Evolutionary conservation across 1,140 invertebrate genomes (phyloP), one percentile per base, ranked within the genome.

Genomic region (Helicoverpa armigera): DNA sequence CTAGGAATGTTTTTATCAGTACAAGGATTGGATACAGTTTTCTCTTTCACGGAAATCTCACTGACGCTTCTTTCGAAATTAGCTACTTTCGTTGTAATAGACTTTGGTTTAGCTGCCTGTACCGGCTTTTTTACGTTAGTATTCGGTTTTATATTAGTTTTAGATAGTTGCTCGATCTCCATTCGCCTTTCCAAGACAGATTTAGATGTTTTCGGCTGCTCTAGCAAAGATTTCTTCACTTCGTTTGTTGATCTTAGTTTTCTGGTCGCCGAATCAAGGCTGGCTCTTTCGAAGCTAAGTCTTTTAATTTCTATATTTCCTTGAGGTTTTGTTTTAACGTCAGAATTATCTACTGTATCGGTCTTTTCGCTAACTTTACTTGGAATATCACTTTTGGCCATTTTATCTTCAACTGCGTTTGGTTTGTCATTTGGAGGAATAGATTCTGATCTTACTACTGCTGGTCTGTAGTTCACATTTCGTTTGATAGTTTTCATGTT

Each of bases 181-280:
- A 95, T 92, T 81, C 92, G 87, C 48, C 94, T 91, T 85, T 95
- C 94, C 80, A 94, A 81, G 5, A 95, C 95, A 1, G 94, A 94
- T 89, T 95, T 95, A 1, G 92, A 86, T n/a, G 90, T 65, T 67
- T 77, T 63, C 50, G 75, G 51, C 13, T 77, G 85, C 74, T 90
- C 89, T 56, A 82, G 67, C 2, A 84, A 79, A 3, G 82, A 79
- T 23, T 88, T 89, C 14, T 60, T 83, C 82, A 85, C 86, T 63
- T 81, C 73, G 56, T 80, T 83, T 60, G 29, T 86, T 35, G 77
- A 80, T 88, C 90, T 92, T 63, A 80, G 84, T 78, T 91, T 95
- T 67, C 94, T 85, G 10, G 89, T 92, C 3, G 92, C 92, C 0
- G 95, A 95, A 86, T 95, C 95, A 29, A 95, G 88, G 81, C 95